phyloP scores from a whole-genome alignment of 2,888 invertebrate genomes.

The Acanthococcus lagerstroemiae region DNA sequence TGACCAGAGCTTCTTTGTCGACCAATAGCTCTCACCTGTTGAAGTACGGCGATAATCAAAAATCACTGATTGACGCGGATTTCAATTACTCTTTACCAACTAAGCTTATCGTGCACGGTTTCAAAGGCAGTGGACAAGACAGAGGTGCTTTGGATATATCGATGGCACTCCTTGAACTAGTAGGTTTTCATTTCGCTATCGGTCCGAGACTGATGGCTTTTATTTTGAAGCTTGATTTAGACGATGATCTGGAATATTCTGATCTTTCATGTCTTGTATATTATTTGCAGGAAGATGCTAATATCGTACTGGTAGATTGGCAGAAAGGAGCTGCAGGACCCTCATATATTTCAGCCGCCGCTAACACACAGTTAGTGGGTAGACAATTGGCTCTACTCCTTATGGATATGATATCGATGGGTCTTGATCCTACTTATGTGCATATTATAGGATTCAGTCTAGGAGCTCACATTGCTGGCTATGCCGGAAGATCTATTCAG shows the following conservation, averaged over 20 bases:
- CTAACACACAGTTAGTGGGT: conserved; percentile 52
- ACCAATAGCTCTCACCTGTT: conserved; percentile 37
- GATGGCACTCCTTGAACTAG: conserved; percentile 46
- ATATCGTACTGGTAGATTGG: conserved; percentile 51
- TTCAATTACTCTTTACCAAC: conserved; percentile 44
- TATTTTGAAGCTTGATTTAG: background rate
- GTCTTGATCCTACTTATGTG: conserved; percentile 43
- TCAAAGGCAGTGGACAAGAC: conserved; percentile 48
- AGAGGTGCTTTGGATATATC: conserved; percentile 44
- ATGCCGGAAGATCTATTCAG: conserved; percentile 49
- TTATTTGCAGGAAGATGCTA: conserved; percentile 45
- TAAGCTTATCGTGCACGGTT: conserved; percentile 51
- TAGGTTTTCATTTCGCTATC: conserved; percentile 39
- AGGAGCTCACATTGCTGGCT: conserved; percentile 53
- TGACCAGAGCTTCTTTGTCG: conserved; percentile 40
- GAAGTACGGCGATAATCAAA: conserved; percentile 45
- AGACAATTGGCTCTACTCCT: conserved; percentile 49
- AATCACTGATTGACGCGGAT: conserved; percentile 44
- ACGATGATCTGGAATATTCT: too few species aligned
- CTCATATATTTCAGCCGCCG: conserved; percentile 48
- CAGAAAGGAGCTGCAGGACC: conserved; percentile 49
- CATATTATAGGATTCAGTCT: conserved; percentile 52
- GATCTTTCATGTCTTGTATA: too few species aligned
- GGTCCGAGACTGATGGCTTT: background rate
- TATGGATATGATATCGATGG: conserved; percentile 44